Conservation (phyloP, 2,797 vertebrate species). For the Gambusia yucatana region DNA sequence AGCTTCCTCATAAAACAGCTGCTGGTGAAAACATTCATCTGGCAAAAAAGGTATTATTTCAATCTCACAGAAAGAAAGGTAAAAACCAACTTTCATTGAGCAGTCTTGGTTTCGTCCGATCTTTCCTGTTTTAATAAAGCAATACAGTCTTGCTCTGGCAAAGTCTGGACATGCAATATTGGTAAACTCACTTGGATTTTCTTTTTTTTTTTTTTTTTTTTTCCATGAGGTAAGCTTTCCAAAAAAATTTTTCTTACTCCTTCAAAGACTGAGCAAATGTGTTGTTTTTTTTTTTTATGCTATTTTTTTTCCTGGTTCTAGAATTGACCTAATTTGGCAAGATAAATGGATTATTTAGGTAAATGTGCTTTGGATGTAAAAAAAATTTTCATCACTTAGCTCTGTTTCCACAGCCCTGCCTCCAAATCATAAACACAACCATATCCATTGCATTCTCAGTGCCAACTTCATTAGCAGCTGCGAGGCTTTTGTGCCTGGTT, state of each 20-base stretch:
- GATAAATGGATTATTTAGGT: constrained; percentile 32
- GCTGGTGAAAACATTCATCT: constrained; percentile 30
- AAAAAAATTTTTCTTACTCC: constrained; percentile 21
- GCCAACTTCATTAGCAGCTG: constrained; percentile 61
- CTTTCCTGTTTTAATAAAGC: constrained; percentile 50
- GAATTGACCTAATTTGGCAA: constrained; percentile 6
- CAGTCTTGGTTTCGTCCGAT: neutral
- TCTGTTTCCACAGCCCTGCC: constrained; percentile 17
- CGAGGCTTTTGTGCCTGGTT: constrained; percentile 35
- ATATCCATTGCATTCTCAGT: constrained; percentile 28
- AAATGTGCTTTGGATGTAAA: constrained; percentile 17
- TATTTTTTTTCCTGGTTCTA: constrained; percentile 29
- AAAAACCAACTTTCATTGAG: constrained; percentile 18
- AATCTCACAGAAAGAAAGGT: constrained; percentile 12
- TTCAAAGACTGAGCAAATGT: constrained; percentile 8
- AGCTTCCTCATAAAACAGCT: constrained; percentile 33
- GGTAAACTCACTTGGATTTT: constrained; percentile 65
- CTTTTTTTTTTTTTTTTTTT: constrained; percentile 41
- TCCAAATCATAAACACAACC: constrained; percentile 46
- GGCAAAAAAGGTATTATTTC: constrained; percentile 32
- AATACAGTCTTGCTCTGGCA: constrained; percentile 62
- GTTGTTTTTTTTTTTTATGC: constrained; percentile 29
- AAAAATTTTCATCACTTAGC: constrained; percentile 3
- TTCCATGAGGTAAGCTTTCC: constrained; percentile 44
- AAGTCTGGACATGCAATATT: constrained; percentile 60